These are phyloP conservation scores for Pelecanus crispus DNA, from an alignment of 2,113 vertebrate genomes.

Conservation along the genomic window DNA sequence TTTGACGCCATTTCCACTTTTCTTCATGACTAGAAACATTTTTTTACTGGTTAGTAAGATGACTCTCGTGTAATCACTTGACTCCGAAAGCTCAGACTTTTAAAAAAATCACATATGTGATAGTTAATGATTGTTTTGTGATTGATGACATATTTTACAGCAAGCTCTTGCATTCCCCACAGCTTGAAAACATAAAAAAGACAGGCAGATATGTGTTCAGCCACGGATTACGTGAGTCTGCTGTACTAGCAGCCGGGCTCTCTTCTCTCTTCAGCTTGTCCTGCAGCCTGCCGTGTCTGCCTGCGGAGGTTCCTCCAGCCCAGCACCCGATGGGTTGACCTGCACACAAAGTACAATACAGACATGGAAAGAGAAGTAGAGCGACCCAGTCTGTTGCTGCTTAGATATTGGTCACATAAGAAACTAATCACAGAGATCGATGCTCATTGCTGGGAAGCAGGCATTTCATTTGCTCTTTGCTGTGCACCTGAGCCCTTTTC, in stretches of 20 bases:
- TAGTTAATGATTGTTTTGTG: background rate
- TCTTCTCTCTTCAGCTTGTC: background rate
- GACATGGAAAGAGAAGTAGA: background rate
- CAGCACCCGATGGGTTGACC: too few relatives aligned
- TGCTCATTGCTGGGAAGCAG: background rate
- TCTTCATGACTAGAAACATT: background rate
- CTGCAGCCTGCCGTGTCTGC: background rate
- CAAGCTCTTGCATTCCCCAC: background rate
- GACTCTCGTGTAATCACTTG: accelerated
- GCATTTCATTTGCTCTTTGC: background rate
- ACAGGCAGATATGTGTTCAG: background rate
- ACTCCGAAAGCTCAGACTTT: background rate
- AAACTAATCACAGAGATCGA: background rate
- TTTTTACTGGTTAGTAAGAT: background rate
- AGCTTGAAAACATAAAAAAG: background rate
- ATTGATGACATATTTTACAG: background rate
- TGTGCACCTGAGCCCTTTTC: background rate
- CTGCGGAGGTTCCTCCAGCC: background rate
- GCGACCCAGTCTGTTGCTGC: background rate
- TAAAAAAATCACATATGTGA: background rate
- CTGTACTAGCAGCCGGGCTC: background rate
- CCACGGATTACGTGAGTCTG: accelerated
- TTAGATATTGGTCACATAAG: background rate
- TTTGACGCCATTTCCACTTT: background rate
- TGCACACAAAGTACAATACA: background rate